phyloP scores from a whole-genome alignment of 2,888 invertebrate species.

The Muschampia plurimacula region DNA sequence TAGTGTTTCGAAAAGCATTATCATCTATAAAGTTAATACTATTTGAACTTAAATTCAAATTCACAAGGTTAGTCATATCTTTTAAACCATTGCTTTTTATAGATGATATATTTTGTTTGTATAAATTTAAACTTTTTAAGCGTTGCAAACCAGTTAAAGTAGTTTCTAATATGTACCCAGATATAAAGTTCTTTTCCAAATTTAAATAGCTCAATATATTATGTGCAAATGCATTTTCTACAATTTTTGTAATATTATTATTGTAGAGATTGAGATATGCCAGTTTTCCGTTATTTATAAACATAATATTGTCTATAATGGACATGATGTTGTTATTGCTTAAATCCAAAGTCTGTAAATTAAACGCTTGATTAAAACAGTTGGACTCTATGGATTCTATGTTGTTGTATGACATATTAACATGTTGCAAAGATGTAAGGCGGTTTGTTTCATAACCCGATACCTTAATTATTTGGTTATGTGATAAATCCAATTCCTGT shows the following conservation, averaged over 20 bases:
- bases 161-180: conserved; percentile 56
- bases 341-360: conserved; percentile 61
- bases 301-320: conserved; percentile 60
- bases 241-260: conserved; percentile 61
- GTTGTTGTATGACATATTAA: conserved; percentile 68
- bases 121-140: conserved; percentile 58
- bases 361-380: conserved; percentile 62
- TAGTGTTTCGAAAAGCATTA: conserved; percentile 55
- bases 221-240: conserved; percentile 62
- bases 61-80: conserved; percentile 52
- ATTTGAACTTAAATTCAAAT: conserved; percentile 68
- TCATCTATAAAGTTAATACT: conserved; percentile 57
- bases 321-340: conserved; percentile 64
- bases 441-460: conserved; percentile 63
- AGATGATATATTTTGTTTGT: conserved; percentile 58
- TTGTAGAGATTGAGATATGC: conserved; percentile 60
- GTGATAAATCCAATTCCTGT: conserved; percentile 59
- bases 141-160: conserved; percentile 63
- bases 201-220: conserved; percentile 59
- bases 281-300: conserved; percentile 61
- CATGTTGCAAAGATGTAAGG: conserved; percentile 54
- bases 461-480: conserved; percentile 59
- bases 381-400: conserved; percentile 63
- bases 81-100: conserved; percentile 61
- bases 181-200: conserved; percentile 63